A percentile compares a stretch with the other conserved stretches of the same genome.
phyloP scores from a whole-genome alignment of 2,113 vertebrate genomes.

The Cottus gobio region DNA sequence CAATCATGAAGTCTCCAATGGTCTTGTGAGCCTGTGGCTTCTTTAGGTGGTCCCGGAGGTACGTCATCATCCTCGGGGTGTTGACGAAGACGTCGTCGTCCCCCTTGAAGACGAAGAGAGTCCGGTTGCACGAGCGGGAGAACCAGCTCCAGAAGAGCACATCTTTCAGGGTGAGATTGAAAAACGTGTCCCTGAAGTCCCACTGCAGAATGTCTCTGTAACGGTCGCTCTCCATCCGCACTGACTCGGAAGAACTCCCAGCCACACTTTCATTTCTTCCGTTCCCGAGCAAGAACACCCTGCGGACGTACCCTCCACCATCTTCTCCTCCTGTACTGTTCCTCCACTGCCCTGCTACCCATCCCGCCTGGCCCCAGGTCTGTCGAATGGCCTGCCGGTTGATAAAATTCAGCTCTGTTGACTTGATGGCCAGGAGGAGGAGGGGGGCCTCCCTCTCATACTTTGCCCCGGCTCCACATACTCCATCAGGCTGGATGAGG shows the following conservation, averaged over 20 bases:
- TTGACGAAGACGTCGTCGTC: constrained; percentile 85
- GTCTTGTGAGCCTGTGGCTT: not conserved
- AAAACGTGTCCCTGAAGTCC: constrained; percentile 84
- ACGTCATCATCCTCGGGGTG: constrained; percentile 70
- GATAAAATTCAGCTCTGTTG: constrained; percentile 65
- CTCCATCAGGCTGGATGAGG: constrained; percentile 59
- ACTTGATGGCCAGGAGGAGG: constrained; percentile 83
- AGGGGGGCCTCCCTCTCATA: constrained; percentile 38
- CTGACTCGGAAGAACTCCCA: not conserved
- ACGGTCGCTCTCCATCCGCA: constrained; percentile 63
- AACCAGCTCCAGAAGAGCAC: constrained; percentile 85
- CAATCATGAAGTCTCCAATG: constrained; percentile 75
- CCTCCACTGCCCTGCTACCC: constrained; percentile 40
- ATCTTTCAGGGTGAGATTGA: constrained; percentile 85
- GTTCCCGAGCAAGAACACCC: constrained; percentile 81
- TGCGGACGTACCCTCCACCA: constrained; percentile 64
- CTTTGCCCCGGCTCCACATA: constrained; percentile 59
- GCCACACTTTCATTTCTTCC: not conserved
- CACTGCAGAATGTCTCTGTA: constrained; percentile 83
- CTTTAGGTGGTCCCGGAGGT: constrained; percentile 61
- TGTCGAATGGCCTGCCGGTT: constrained; percentile 80
- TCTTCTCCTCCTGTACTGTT: not conserved
- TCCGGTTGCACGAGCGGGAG: constrained; percentile 46
- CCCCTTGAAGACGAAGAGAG: constrained; percentile 81
- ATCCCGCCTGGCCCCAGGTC: constrained; percentile 79